Conservation (phyloP, 1,140 invertebrate genomes). For the Solenopsis fugax region DNA sequence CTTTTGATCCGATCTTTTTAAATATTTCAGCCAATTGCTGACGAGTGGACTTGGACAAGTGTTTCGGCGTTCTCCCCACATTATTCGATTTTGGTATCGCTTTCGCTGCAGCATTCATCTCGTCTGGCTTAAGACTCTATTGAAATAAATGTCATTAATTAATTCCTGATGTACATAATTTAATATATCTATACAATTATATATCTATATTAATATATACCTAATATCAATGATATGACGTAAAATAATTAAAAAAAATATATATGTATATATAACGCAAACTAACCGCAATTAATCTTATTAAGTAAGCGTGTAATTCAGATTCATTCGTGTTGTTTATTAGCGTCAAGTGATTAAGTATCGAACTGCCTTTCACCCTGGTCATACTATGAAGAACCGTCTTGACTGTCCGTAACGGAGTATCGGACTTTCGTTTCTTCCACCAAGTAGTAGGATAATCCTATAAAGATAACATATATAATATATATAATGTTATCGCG, state of each 20-base stretch:
- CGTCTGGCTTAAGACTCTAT: constrained; percentile 87
- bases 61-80: constrained; percentile 84
- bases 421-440: constrained; percentile 92
- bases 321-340: constrained; percentile 93
- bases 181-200: neutral
- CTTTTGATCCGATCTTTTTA: constrained; percentile 96
- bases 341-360: constrained; percentile 92
- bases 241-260: neutral
- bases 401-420: constrained; percentile 95
- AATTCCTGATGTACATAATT: neutral
- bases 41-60: constrained; percentile 91
- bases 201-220: neutral
- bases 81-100: constrained; percentile 83
- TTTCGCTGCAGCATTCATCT: constrained; percentile 84
- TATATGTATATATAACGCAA: constrained; percentile 12
- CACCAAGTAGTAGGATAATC: constrained; percentile 93
- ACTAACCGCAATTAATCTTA: constrained; percentile 91
- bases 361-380: constrained; percentile 91
- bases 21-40: constrained; percentile 96
- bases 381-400: constrained; percentile 95
- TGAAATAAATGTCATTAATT: constrained; percentile 30
- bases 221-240: too few relatives aligned
- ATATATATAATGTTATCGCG: neutral
- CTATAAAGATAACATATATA: constrained; percentile 81
- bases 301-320: constrained; percentile 93